A percentile compares a stretch with the other conserved stretches of the same genome.
Conservation (phyloP, 2,888 invertebrate genomes). For the Drosophila sordidula region DNA sequence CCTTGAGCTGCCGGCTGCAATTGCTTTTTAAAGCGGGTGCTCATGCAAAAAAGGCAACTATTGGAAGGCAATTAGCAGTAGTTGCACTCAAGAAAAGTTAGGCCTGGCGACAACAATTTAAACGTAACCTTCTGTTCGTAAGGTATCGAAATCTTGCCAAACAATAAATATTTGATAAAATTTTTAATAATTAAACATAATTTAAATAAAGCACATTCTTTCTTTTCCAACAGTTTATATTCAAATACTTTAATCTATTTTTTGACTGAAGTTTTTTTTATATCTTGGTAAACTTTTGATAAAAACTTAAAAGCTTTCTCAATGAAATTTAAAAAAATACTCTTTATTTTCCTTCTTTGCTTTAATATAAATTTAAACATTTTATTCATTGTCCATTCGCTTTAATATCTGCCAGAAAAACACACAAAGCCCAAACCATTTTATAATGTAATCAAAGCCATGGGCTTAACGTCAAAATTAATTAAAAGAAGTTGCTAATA, state of each 20-base stretch:
- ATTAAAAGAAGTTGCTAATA: slow-evolving; percentile 62
- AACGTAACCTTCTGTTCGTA: too few species aligned
- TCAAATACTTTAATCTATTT: too few species aligned
- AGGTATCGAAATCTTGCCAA: too few species aligned
- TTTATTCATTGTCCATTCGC: not conserved
- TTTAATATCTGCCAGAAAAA: slow-evolving; percentile 14
- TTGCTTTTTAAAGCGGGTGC: not conserved
- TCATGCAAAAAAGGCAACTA: slow-evolving; percentile 2
- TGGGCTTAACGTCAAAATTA: slow-evolving; percentile 56
- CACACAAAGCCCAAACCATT: not conserved
- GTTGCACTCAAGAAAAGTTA: not conserved
- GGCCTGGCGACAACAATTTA: too few species aligned
- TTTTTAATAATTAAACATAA: too few species aligned
- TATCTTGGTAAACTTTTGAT: too few species aligned
- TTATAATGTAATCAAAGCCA: slow-evolving; percentile 29
- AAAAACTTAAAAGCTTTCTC: too few species aligned
- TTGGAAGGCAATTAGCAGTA: not conserved
- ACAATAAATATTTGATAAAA: too few species aligned
- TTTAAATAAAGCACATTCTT: too few species aligned
- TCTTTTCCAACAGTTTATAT: too few species aligned
- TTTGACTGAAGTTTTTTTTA: too few species aligned
- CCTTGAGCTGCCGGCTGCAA: not conserved
- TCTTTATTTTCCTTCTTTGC: not conserved
- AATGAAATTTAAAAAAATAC: too few species aligned
- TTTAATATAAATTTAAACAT: not conserved